Percentiles rank a stretch among this genome's conserved stretches.
Conservation (phyloP, 2,113 vertebrate species). For the Bubo scandiacus region DNA sequence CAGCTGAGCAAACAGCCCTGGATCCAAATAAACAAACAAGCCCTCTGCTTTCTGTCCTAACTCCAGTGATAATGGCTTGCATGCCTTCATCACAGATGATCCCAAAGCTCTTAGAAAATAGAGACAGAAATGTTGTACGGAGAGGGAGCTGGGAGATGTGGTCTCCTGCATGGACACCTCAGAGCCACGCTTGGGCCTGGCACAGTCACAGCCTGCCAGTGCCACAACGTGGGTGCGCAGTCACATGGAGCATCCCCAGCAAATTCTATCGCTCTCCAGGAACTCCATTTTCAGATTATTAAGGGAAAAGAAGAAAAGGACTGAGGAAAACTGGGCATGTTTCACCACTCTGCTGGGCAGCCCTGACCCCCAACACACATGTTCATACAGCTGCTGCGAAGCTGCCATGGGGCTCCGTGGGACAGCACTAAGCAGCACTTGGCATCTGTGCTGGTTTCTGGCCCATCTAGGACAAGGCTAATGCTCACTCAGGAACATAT, state of each 20-base stretch:
- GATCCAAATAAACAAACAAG: conserved; percentile 28
- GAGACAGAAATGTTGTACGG: background rate
- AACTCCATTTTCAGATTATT: background rate
- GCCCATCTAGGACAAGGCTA: background rate
- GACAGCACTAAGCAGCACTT: background rate
- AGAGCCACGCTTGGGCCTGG: fast-evolving
- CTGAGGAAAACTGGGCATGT: background rate
- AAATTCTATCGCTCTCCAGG: background rate
- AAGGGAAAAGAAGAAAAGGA: background rate
- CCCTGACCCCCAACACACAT: fast-evolving
- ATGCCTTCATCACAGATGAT: background rate
- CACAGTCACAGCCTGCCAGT: background rate
- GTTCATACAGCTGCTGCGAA: fast-evolving
- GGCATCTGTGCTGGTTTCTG: background rate
- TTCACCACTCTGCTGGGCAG: background rate
- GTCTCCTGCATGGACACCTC: too few species aligned
- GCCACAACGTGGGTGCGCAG: fast-evolving
- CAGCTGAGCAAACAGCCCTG: conserved; percentile 54
- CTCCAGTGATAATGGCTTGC: background rate
- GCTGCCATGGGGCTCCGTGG: background rate
- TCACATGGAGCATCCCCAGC: background rate
- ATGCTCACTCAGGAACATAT: fast-evolving
- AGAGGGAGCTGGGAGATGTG: background rate
- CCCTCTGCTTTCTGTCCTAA: conserved; percentile 9
- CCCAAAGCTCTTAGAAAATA: background rate